Conservation (phyloP, 1,140 invertebrate species). For the Papilio polyxenes region DNA sequence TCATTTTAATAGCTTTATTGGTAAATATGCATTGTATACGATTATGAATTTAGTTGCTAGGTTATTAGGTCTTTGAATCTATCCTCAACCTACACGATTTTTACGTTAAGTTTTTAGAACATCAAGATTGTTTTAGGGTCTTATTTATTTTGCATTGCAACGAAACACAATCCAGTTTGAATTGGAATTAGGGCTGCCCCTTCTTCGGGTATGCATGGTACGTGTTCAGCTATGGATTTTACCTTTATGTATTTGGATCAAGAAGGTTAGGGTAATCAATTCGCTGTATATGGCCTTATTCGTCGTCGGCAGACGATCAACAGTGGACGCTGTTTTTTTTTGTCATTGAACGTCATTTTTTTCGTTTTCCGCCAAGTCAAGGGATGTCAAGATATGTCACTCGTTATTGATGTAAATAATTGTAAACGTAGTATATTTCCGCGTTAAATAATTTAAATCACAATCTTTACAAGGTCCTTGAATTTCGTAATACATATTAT, state of each 20-base stretch:
- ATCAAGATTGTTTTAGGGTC: neutral
- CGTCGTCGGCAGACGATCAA: too few relatives aligned
- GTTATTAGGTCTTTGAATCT: neutral
- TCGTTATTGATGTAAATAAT: neutral
- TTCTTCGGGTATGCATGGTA: neutral
- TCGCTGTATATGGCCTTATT: too few relatives aligned
- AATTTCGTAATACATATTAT: neutral
- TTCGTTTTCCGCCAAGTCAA: neutral
- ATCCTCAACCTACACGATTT: neutral
- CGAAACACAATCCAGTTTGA: neutral
- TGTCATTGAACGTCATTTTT: neutral
- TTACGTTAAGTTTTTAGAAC: neutral
- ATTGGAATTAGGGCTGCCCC: neutral
- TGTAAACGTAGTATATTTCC: neutral
- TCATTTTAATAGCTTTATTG: too few relatives aligned
- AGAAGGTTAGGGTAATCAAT: too few relatives aligned
- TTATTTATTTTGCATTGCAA: neutral
- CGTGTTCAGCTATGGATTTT: too few relatives aligned
- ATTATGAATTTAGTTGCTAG: too few relatives aligned
- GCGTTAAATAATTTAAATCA: neutral
- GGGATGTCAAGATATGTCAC: too few relatives aligned
- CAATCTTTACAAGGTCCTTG: neutral
- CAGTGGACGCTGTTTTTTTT: neutral
- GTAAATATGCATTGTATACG: too few relatives aligned
- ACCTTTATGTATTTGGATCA: too few relatives aligned